Percentiles rank a stretch among this genome's conserved stretches.
Conservation (phyloP, 2,797 vertebrate genomes). For the Podarcis lilfordi region DNA sequence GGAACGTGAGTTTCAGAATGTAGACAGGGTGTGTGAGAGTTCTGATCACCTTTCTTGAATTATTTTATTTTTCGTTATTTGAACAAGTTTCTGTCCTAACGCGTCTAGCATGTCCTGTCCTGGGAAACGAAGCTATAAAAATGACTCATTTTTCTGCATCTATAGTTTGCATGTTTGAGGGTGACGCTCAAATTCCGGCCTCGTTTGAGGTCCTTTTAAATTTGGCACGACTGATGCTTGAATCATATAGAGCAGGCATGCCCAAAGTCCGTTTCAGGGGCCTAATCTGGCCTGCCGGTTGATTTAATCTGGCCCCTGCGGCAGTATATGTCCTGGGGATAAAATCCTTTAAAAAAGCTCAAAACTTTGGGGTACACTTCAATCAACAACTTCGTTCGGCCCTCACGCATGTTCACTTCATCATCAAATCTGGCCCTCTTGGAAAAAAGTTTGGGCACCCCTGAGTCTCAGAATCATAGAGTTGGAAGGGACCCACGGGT, state of each 20-base stretch:
- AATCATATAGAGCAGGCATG: not conserved
- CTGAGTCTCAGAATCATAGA: too few relatives aligned
- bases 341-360: too few relatives aligned
- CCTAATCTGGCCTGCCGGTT: too few relatives aligned
- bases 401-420: too few relatives aligned
- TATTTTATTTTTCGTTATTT: constrained; percentile 23
- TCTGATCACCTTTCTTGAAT: not conserved
- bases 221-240: not conserved
- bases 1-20: not conserved
- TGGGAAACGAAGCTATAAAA: not conserved
- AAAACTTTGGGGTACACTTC: too few relatives aligned
- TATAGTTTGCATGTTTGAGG: not conserved
- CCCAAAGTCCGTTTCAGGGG: too few relatives aligned
- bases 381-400: too few relatives aligned
- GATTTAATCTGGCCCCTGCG: too few relatives aligned
- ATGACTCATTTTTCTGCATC: not conserved
- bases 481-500: too few relatives aligned
- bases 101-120: not conserved
- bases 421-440: too few relatives aligned
- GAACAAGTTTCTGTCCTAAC: not conserved
- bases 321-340: too few relatives aligned
- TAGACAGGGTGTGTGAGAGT: not conserved
- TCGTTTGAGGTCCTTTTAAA: not conserved
- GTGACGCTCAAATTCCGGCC: not conserved
- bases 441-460: too few relatives aligned